A percentile compares a stretch with the other conserved stretches of the same genome.
Evolutionary conservation across 2,888 invertebrate genomes (phyloP).

Genomic region (Rhorus exstirpatorius): DNA sequence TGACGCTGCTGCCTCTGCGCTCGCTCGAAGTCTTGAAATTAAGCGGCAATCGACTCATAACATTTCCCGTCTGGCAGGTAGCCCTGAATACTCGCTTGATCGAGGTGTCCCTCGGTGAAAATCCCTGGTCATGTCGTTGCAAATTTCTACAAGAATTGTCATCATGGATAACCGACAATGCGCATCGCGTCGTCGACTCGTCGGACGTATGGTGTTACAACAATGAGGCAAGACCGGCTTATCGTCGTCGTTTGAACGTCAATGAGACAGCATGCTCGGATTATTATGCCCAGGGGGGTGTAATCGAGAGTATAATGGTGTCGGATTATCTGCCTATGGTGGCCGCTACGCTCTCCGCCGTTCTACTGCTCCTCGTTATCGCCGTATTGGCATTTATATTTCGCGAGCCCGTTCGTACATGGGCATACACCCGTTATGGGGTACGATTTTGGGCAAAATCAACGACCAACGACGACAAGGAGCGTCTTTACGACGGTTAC

Average conservation of each 20-base stretch:
- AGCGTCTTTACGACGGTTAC: constrained; percentile 96
- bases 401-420: constrained; percentile 94
- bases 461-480: constrained; percentile 91
- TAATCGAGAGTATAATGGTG: constrained; percentile 93
- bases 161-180: constrained; percentile 93
- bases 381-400: constrained; percentile 94
- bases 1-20: constrained; percentile 92
- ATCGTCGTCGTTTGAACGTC: constrained; percentile 93
- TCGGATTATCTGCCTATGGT: constrained; percentile 95
- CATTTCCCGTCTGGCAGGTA: constrained; percentile 93
- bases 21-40: constrained; percentile 93
- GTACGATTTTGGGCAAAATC: constrained; percentile 92
- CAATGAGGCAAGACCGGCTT: constrained; percentile 91
- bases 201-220: constrained; percentile 94
- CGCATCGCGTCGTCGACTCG: constrained; percentile 92
- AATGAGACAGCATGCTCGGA: constrained; percentile 95
- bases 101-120: constrained; percentile 93
- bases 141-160: constrained; percentile 95
- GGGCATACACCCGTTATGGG: constrained; percentile 95
- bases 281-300: constrained; percentile 93
- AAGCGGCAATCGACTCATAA: constrained; percentile 94
- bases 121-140: constrained; percentile 96
- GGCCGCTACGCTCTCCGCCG: constrained; percentile 92
- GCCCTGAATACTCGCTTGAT: constrained; percentile 89
- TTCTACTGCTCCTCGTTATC: constrained; percentile 92